These are phyloP conservation scores for Sclerodermus sp. DNA, from an alignment of 2,888 invertebrate genomes.

Conservation along the genomic window DNA sequence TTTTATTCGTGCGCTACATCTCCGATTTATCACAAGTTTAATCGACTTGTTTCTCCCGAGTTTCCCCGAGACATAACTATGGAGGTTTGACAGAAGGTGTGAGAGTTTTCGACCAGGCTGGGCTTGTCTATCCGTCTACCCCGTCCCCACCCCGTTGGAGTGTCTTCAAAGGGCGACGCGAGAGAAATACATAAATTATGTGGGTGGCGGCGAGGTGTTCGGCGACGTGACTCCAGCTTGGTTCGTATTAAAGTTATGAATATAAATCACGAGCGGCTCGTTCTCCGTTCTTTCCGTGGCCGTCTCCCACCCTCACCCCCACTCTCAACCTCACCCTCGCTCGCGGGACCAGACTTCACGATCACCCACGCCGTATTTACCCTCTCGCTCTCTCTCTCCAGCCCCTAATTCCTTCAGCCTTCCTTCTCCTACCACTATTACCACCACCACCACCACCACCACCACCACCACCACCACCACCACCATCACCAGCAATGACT, in stretches of 20 bases:
- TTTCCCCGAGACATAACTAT: too few species aligned
- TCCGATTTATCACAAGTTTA: neutral
- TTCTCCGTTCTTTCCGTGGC: slow-evolving; percentile 27
- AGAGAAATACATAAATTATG: slow-evolving; percentile 47
- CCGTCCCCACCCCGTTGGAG: too few species aligned
- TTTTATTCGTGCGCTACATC: too few species aligned
- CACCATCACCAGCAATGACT: slow-evolving; percentile 2
- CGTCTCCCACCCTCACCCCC: slow-evolving; percentile 9
- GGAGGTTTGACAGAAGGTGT: neutral
- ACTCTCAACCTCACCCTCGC: neutral
- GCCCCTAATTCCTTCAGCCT: slow-evolving; percentile 2
- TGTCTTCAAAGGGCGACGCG: slow-evolving; percentile 22
- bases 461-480: slow-evolving; percentile 8
- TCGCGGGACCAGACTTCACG: slow-evolving; percentile 8
- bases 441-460: slow-evolving; percentile 10
- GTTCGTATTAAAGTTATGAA: slow-evolving; percentile 53
- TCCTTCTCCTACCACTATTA: slow-evolving; percentile 1
- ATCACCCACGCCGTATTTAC: neutral
- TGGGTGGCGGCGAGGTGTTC: slow-evolving; percentile 20
- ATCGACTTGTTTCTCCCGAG: neutral
- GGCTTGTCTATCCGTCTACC: too few species aligned
- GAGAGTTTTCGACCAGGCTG: neutral
- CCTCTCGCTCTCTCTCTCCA: slow-evolving; percentile 3
- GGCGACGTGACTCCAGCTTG: slow-evolving; percentile 47
- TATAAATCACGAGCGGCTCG: slow-evolving; percentile 46